Evolutionary conservation across 2,113 vertebrate species (phyloP), one percentile per base, ranked within the genome.

Genomic region (Hypomesus transpacificus): DNA sequence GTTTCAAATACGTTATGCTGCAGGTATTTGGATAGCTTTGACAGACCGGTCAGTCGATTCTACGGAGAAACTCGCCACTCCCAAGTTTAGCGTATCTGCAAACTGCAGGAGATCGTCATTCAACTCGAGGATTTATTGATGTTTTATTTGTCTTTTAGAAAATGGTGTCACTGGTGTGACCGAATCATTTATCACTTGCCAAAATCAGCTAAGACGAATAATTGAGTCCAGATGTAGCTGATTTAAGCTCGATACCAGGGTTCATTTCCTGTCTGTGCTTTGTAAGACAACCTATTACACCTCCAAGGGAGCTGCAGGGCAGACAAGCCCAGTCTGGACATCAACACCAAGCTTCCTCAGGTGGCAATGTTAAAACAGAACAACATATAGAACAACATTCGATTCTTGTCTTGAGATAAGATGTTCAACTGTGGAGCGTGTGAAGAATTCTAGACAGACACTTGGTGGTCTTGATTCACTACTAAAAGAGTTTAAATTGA

Each of bases 261-360:
- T 96, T 98, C 95, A 96, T 97, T 98, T 98, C 96, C 95, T 98
- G 94, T 94, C 95, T 95, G 93, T 94, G 93, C 94, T 95, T 92
- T 95, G 92, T 95, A 92, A 94, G 93, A 95, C 94, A 95, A 94
- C 93, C 94, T 94, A 95, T 94, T 96, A 95, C 94, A 95, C 94
- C 95, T 97, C 93, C 93, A 94, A 86, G 82, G 92, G 92, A 96
- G 93, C 94, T 92, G 92, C 90, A 89, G 89, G 91, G 90, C 91
- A 92, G 92, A 91, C 80, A 88, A 92, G 89, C 86, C 90, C 88
- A 80, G 88, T 89, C 94, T 92, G 93, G 94, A 94, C 93, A 95
- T 97, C 94, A 96, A 93, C 89, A 88, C 88, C 87, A 80, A 71
- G 82, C 91, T 88, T 94, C 88, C 90, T 93, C 79, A 83, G 91